Percentiles rank a stretch among this genome's conserved stretches.
These are phyloP conservation scores for Crossocerus cetratus DNA, from an alignment of 2,888 invertebrate genomes.

Conservation along the genomic window DNA sequence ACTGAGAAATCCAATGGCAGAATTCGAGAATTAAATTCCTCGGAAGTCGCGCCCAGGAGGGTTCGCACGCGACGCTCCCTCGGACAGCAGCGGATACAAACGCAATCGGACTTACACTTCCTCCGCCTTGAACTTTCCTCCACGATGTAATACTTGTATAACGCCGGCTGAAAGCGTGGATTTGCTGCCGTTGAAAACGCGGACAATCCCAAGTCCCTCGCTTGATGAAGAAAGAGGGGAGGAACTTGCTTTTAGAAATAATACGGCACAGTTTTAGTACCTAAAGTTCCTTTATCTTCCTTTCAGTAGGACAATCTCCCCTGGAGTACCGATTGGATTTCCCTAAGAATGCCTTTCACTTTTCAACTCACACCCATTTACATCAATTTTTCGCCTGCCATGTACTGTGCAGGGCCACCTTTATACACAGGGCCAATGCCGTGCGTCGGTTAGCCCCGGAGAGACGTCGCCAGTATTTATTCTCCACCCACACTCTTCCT, in stretches of 20 bases:
- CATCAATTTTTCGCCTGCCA: no score
- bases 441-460: not conserved
- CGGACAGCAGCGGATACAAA: not conserved
- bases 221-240: no score
- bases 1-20: conserved; percentile 23
- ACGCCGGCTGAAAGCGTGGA: not conserved
- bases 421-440: not conserved
- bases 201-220: no score
- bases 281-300: no score
- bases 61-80: not conserved
- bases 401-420: no score
- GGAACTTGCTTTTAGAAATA: no score
- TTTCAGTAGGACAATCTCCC: no score
- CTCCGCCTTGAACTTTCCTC: not conserved
- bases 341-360: no score
- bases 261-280: no score
- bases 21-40: conserved; percentile 48
- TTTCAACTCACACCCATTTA: no score
- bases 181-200: no score
- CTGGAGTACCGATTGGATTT: no score
- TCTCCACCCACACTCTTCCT: not conserved
- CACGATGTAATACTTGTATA: not conserved
- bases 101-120: not conserved
- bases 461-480: not conserved
- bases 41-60: conserved; percentile 27